These are phyloP conservation scores for Vanessa cardui DNA, from an alignment of 2,888 invertebrate species.

Conservation along the genomic window DNA sequence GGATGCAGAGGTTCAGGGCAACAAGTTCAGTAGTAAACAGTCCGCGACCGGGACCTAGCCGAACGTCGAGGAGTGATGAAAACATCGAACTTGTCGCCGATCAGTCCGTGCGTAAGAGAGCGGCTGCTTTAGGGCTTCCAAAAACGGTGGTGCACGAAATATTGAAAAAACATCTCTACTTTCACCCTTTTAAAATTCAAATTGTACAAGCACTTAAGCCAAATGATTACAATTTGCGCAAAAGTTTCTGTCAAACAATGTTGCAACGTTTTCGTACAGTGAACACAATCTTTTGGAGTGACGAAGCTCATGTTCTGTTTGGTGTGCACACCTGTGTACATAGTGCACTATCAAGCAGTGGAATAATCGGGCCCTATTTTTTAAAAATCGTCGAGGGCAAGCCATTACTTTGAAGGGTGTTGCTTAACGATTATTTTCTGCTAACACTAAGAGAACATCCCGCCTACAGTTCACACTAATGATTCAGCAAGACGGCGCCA, in stretches of 20 bases:
- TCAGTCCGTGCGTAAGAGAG: slow-evolving; percentile 1
- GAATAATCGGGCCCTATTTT: slow-evolving; percentile 4
- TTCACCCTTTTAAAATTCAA: slow-evolving; percentile 41
- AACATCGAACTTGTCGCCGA: slow-evolving; percentile 41
- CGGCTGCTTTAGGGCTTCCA: neutral
- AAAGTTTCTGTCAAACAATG: slow-evolving; percentile 33
- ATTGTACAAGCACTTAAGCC: slow-evolving; percentile 30
- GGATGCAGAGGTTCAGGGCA: slow-evolving; percentile 28
- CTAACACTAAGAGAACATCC: slow-evolving; percentile 26
- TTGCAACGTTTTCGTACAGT: slow-evolving; percentile 33
- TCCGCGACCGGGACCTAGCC: slow-evolving; percentile 40
- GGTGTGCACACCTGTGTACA: no score
- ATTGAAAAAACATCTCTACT: neutral
- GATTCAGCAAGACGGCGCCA: slow-evolving; percentile 41
- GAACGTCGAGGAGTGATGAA: slow-evolving; percentile 40
- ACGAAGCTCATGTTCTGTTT: slow-evolving; percentile 51
- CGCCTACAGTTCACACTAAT: slow-evolving; percentile 29
- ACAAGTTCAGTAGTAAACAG: slow-evolving; percentile 37
- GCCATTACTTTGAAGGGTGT: neutral
- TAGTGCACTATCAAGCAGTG: slow-evolving; percentile 24
- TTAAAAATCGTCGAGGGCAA: neutral
- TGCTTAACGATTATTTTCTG: neutral
- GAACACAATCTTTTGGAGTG: slow-evolving; percentile 40
- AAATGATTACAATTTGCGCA: slow-evolving; percentile 24
- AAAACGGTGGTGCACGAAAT: neutral